Evolutionary conservation across 2,888 invertebrate species (phyloP), one percentile per base, ranked within the genome.

Genomic region (Masnerella sp.): DNA sequence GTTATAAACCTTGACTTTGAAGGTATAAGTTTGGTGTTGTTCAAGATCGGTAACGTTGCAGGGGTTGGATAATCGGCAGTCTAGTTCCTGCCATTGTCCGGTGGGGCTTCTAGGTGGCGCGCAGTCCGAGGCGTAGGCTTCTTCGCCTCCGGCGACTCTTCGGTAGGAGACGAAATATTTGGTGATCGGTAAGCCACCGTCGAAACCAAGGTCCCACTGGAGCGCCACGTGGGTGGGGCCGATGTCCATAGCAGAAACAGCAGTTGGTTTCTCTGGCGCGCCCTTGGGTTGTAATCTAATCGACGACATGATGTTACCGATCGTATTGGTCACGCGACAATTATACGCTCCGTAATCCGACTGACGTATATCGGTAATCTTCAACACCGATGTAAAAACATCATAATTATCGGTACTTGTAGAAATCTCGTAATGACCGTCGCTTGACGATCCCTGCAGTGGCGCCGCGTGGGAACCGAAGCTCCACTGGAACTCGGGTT

Each of bases 401-500:
- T 97, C 96, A 87, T 95, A 95, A 77, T 93, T 93, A 79, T 95
- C 93, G 28, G 91, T 92, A 12, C 92, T 93, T 1, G 95, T 93
- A 79, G 93, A 94, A 40, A 96, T 94, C 82, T 95, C 93, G 86
- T 96, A 96, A 82, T 95, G 95, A 0, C 94, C 95, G 81, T 95
- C 95, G 1, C 94, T 93, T 1, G 88, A 87, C 0, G 94, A 93
- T 85, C 94, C 93, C 75, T 93, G 92, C 36, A 95, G 86, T 0
- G 94, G 92, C 0, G 93, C 92, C 0, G 91, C 89, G 85, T 94
- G 94, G 4, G 92, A 92, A 28, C 93, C 94, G 82, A 92, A 95
- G 82, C 92, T 94, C 97, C 97, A 97, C 82, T 96, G 95, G 88
- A 97, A 96, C 84, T 95, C 95, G 0, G 97, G 96, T 81, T 95